These are phyloP conservation scores for Cololabis saira DNA, from an alignment of 2,113 vertebrate genomes.

Conservation along the genomic window DNA sequence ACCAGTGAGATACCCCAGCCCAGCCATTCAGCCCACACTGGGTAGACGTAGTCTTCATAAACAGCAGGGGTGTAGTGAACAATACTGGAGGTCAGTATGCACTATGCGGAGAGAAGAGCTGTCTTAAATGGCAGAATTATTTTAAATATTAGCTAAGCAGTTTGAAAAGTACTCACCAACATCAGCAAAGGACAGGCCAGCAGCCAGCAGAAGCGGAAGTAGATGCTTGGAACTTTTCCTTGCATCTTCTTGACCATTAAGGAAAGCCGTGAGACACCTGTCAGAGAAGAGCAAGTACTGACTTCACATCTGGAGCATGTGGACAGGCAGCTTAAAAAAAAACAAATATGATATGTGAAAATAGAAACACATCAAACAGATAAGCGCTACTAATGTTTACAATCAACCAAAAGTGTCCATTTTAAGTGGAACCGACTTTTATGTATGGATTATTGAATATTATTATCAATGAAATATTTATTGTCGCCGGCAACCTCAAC, in stretches of 20 bases:
- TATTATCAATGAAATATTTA: no score
- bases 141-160: not conserved
- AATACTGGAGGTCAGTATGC: slow-evolving; percentile 76
- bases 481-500: no score
- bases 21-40: slow-evolving; percentile 77
- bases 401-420: no score
- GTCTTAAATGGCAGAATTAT: not conserved
- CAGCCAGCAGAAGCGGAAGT: slow-evolving; percentile 77
- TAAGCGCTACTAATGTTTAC: no score
- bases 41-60: slow-evolving; percentile 78
- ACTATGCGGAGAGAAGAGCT: slow-evolving; percentile 43
- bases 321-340: no score
- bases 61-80: slow-evolving; percentile 74
- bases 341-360: no score
- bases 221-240: slow-evolving; percentile 72
- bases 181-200: slow-evolving; percentile 75
- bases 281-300: slow-evolving; percentile 1
- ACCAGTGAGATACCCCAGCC: slow-evolving; percentile 78
- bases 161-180: slow-evolving; percentile 68
- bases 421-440: no score
- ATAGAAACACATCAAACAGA: no score
- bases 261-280: slow-evolving; percentile 70
- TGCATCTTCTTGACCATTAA: slow-evolving; percentile 75
- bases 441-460: no score
- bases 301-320: no score